A percentile compares a stretch with the other conserved stretches of the same genome.
phyloP scores from a whole-genome alignment of 2,113 vertebrate genomes.

The Trematocara nigrifrons region DNA sequence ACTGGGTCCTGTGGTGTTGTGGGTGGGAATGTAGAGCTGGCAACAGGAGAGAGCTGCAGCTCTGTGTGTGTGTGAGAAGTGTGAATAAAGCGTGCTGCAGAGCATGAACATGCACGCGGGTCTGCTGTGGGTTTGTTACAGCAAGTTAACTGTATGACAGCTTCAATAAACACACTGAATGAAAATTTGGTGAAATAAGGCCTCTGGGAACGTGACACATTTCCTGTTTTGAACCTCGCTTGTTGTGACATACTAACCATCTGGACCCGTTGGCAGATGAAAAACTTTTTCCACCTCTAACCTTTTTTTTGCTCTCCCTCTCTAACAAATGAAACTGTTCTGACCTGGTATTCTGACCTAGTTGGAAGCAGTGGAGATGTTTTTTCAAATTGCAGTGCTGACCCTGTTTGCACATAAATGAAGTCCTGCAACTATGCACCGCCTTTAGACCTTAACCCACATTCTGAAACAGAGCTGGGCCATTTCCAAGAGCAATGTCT shows the following conservation, averaged over 20 bases:
- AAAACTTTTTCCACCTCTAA: conserved; percentile 3
- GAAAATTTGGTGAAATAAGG: background rate
- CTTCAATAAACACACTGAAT: background rate
- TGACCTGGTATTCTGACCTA: conserved; percentile 54
- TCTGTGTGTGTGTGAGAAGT: no score
- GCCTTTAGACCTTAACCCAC: background rate
- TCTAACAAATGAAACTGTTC: background rate
- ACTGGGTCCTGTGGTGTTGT: no score
- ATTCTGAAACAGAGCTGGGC: background rate
- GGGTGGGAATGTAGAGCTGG: no score
- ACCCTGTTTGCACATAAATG: conserved; percentile 17
- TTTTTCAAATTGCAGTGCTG: conserved; percentile 9
- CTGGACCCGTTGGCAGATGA: conserved; percentile 32
- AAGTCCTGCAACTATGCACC: background rate
- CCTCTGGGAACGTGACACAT: conserved; percentile 10
- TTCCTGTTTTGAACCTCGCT: conserved; percentile 11
- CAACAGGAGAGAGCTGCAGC: no score
- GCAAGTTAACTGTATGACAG: no score
- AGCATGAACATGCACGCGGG: no score
- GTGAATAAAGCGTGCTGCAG: no score
- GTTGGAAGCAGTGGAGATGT: background rate
- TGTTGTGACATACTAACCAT: conserved; percentile 25
- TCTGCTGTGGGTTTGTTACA: no score
- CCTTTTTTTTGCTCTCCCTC: background rate
- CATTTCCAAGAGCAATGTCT: background rate